A percentile compares a stretch with the other conserved stretches of the same genome.
Evolutionary conservation across 2,888 invertebrate genomes (phyloP).

Genomic region (Glomeris marginata): DNA sequence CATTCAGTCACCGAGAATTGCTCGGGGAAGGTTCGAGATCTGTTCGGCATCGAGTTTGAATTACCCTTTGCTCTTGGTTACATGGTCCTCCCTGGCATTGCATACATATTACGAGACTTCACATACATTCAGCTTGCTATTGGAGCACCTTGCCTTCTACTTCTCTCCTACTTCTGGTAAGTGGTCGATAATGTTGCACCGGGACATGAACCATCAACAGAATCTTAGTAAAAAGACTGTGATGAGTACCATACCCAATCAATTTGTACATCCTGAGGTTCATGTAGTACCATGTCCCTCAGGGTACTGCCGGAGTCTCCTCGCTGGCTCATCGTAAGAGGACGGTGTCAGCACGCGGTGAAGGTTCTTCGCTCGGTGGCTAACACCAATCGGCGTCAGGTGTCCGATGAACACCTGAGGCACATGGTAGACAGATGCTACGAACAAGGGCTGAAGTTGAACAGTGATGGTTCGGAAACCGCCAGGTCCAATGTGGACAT

Average conservation of each 20-base stretch:
- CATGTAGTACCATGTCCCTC: not conserved
- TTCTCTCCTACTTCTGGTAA: constrained; percentile 41
- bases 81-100: constrained; percentile 53
- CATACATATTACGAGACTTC: constrained; percentile 55
- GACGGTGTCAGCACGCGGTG: constrained; percentile 44
- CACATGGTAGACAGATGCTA: too few relatives aligned
- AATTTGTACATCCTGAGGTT: not conserved
- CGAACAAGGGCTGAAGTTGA: too few relatives aligned
- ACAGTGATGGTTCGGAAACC: too few relatives aligned
- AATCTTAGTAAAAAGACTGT: not conserved
- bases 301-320: constrained; percentile 62
- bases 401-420: too few relatives aligned
- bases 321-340: constrained; percentile 56
- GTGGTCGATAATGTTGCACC: not conserved
- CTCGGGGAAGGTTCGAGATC: constrained; percentile 62
- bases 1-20: constrained; percentile 51
- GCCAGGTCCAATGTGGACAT: constrained; percentile 1
- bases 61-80: constrained; percentile 63
- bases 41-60: constrained; percentile 63
- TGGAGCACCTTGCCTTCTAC: constrained; percentile 52
- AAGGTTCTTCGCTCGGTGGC: constrained; percentile 47
- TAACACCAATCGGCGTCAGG: constrained; percentile 28
- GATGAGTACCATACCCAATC: not conserved
- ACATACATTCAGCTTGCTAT: constrained; percentile 53
- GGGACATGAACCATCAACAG: too few relatives aligned